A percentile compares a stretch with the other conserved stretches of the same genome.
phyloP scores from a whole-genome alignment of 2,113 vertebrate genomes.

The Marcusenius ussheri region DNA sequence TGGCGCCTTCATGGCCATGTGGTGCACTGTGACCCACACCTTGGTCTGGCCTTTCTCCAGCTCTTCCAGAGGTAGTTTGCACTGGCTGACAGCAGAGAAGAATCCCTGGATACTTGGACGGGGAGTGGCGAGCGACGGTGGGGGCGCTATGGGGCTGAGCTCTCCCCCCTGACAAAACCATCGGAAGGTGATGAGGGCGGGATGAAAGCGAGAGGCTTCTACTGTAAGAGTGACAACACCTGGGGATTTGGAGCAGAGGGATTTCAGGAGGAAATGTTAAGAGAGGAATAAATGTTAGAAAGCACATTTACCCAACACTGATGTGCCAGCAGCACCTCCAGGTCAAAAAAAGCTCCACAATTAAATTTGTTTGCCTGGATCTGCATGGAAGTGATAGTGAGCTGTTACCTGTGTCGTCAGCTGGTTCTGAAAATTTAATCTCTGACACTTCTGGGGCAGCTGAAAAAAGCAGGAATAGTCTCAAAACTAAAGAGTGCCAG shows the following conservation, averaged over 20 bases:
- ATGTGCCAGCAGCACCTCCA: not conserved
- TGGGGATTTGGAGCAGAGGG: slow-evolving; percentile 23
- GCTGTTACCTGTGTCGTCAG: slow-evolving; percentile 46
- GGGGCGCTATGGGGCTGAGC: slow-evolving; percentile 56
- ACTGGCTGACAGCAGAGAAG: slow-evolving; percentile 63
- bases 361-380: not conserved
- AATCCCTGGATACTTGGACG: slow-evolving; percentile 56
- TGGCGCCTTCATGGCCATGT: slow-evolving; percentile 59
- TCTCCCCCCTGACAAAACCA: slow-evolving; percentile 69
- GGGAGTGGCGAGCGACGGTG: slow-evolving; percentile 55
- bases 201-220: slow-evolving; percentile 56
- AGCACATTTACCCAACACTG: not conserved
- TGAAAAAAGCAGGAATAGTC: slow-evolving; percentile 26
- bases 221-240: slow-evolving; percentile 56
- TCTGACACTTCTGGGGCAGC: slow-evolving; percentile 62
- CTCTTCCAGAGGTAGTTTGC: slow-evolving; percentile 52
- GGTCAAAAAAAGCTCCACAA: not conserved
- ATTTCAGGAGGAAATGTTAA: not conserved
- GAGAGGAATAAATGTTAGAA: not conserved
- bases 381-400: not conserved
- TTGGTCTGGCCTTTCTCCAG: slow-evolving; percentile 56
- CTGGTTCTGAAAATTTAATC: slow-evolving; percentile 56
- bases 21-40: slow-evolving; percentile 66
- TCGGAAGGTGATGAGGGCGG: slow-evolving; percentile 65
- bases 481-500: not conserved